These are phyloP conservation scores for Chaenocephalus aceratus DNA, from an alignment of 2,113 vertebrate genomes.

Conservation along the genomic window DNA sequence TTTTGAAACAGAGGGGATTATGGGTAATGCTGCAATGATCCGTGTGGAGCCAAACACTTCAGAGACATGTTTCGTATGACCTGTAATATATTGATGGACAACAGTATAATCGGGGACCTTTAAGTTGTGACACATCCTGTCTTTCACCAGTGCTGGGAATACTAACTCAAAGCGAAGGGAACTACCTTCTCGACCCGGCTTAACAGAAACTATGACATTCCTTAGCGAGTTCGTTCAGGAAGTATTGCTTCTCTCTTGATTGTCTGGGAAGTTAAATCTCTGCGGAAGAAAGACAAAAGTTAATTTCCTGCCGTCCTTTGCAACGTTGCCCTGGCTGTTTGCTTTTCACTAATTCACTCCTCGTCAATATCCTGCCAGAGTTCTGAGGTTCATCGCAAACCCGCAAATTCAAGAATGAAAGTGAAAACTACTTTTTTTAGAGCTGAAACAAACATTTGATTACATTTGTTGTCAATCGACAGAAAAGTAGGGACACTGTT, in stretches of 20 bases:
- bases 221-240: rapidly evolving
- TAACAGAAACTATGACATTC: not conserved
- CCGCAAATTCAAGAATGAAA: too few relatives aligned
- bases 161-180: too few relatives aligned
- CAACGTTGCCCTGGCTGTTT: not conserved
- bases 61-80: too few relatives aligned
- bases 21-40: too few relatives aligned
- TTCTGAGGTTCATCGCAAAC: constrained; percentile 7
- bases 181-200: not conserved
- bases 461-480: not conserved
- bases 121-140: too few relatives aligned
- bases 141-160: too few relatives aligned
- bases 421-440: too few relatives aligned
- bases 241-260: not conserved
- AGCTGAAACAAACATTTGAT: too few relatives aligned
- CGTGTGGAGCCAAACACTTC: too few relatives aligned
- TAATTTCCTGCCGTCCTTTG: constrained; percentile 27
- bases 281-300: constrained; percentile 2
- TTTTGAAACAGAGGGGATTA: too few relatives aligned
- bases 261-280: not conserved
- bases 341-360: not conserved
- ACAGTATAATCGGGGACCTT: too few relatives aligned
- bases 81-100: too few relatives aligned
- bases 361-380: not conserved
- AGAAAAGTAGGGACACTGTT: not conserved